Evolutionary conservation across 1,140 invertebrate species (phyloP).

Genomic region (Drosophila yakuba): DNA sequence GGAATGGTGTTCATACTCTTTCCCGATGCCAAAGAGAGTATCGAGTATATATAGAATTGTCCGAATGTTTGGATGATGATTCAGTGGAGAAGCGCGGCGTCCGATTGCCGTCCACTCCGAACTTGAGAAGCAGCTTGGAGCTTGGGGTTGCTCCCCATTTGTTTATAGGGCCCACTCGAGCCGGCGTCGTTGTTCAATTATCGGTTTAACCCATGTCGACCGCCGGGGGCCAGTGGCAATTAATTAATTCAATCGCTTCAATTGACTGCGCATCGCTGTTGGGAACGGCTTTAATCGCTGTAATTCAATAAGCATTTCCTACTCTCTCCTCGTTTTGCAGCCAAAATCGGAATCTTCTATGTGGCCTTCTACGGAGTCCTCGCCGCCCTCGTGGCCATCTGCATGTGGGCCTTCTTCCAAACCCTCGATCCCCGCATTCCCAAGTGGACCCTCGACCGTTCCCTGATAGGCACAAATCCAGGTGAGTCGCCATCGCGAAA

Average conservation of each 20-base stretch:
- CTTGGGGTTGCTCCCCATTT: constrained; percentile 29
- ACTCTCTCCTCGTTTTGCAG: constrained; percentile 85
- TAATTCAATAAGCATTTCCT: constrained; percentile 40
- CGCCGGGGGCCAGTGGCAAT: constrained; percentile 41
- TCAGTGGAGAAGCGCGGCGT: constrained; percentile 31
- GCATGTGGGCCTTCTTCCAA: constrained; percentile 96
- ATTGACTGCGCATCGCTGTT: constrained; percentile 51
- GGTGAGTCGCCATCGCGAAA: constrained; percentile 85
- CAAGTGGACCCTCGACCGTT: constrained; percentile 92
- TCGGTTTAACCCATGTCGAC: constrained; percentile 67
- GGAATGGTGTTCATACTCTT: constrained; percentile 9
- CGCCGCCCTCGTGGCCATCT: constrained; percentile 93
- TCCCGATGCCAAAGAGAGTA: neutral
- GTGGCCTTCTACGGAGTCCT: constrained; percentile 95
- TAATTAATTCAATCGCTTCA: constrained; percentile 70
- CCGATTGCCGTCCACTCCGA: constrained; percentile 34
- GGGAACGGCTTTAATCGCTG: constrained; percentile 17
- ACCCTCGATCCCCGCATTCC: constrained; percentile 94
- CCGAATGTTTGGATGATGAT: constrained; percentile 28
- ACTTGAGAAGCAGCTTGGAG: constrained; percentile 22
- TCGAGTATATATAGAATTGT: constrained; percentile 3
- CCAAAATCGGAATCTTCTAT: constrained; percentile 96
- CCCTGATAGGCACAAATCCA: constrained; percentile 96
- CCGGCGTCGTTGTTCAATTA: constrained; percentile 57
- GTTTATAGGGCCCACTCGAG: constrained; percentile 30